Percentiles rank a stretch among this genome's conserved stretches.
phyloP scores from a whole-genome alignment of 2,888 invertebrate species.

The Xestia rhomboidea region DNA sequence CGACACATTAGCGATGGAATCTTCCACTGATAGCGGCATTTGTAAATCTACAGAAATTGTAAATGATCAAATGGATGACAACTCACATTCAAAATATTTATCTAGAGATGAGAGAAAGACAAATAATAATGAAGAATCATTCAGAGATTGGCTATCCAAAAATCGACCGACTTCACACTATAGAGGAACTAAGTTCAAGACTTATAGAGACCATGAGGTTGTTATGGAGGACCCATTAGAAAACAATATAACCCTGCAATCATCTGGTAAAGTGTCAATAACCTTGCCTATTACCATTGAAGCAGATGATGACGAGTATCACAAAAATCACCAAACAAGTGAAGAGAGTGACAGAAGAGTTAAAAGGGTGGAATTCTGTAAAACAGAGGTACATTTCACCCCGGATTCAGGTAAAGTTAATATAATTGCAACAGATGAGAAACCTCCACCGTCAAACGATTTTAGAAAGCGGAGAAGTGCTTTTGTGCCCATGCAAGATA shows the following conservation, averaged over 20 bases:
- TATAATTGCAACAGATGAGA: slow-evolving; percentile 96
- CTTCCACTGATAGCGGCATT: slow-evolving; percentile 95
- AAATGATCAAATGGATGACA: slow-evolving; percentile 79
- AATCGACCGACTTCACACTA: slow-evolving; percentile 79
- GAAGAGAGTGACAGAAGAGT: slow-evolving; percentile 88
- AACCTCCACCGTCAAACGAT: slow-evolving; percentile 95
- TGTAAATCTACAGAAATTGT: slow-evolving; percentile 93
- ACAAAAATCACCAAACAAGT: slow-evolving; percentile 72
- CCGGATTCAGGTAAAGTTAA: slow-evolving; percentile 96
- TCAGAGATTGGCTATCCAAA: slow-evolving; percentile 86
- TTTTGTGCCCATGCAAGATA: slow-evolving; percentile 84
- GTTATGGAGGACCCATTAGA: slow-evolving; percentile 77
- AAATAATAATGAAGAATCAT: slow-evolving; percentile 80
- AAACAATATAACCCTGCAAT: slow-evolving; percentile 83
- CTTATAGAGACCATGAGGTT: slow-evolving; percentile 75
- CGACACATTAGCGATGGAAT: slow-evolving; percentile 91
- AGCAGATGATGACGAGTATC: slow-evolving; percentile 73
- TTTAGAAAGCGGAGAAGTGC: slow-evolving; percentile 93
- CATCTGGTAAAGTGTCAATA: slow-evolving; percentile 85
- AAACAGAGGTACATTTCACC: slow-evolving; percentile 96
- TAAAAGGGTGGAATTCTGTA: slow-evolving; percentile 96
- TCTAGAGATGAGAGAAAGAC: slow-evolving; percentile 72
- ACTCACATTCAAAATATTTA: slow-evolving; percentile 65
- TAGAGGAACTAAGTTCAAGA: slow-evolving; percentile 76
- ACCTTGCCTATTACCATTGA: slow-evolving; percentile 83